These are phyloP conservation scores for Patella depressa DNA, from an alignment of 2,888 invertebrate species.

Conservation along the genomic window DNA sequence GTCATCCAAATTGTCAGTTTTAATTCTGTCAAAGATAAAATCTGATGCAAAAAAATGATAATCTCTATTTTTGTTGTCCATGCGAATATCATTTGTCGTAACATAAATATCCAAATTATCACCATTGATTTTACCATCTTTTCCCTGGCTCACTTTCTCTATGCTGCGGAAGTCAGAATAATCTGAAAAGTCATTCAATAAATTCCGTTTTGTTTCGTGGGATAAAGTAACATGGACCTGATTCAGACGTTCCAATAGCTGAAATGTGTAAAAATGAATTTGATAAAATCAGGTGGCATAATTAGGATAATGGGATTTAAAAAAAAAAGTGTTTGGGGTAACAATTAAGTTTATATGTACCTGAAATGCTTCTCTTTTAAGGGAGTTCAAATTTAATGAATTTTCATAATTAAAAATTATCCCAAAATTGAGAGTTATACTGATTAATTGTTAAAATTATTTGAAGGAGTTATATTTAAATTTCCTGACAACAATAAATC, in stretches of 20 bases:
- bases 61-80: conserved; percentile 29
- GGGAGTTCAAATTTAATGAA: too few relatives aligned
- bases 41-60: conserved; percentile 32
- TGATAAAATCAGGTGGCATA: too few relatives aligned
- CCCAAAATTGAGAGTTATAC: too few relatives aligned
- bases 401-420: too few relatives aligned
- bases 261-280: background rate
- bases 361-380: too few relatives aligned
- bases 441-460: too few relatives aligned
- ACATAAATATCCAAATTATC: conserved; percentile 36
- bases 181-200: background rate
- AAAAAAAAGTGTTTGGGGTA: too few relatives aligned
- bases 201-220: conserved; percentile 16
- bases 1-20: too few relatives aligned
- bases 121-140: conserved; percentile 35
- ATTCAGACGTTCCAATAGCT: conserved; percentile 23
- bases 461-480: too few relatives aligned
- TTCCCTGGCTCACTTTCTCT: conserved; percentile 12
- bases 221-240: conserved; percentile 22
- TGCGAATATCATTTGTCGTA: conserved; percentile 29
- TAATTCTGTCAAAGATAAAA: conserved; percentile 21
- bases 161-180: conserved; percentile 14
- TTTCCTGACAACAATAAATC: too few relatives aligned
- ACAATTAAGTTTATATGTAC: too few relatives aligned
- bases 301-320: too few relatives aligned